Conservation (phyloP, 2,797 vertebrate genomes). For the Phalloptychus januarius region DNA sequence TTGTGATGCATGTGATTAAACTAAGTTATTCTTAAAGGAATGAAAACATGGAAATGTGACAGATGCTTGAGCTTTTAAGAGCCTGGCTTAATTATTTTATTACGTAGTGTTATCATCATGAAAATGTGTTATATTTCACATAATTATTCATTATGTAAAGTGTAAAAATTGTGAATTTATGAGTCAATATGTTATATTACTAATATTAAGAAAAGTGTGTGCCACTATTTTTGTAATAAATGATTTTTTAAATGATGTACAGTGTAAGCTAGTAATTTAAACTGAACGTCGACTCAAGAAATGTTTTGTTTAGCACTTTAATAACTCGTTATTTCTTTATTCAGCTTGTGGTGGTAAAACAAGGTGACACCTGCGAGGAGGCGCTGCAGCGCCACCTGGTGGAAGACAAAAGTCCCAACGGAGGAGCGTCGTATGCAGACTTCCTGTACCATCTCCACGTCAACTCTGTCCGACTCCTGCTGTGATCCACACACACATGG, state of each 20-base stretch:
- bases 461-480: slow-evolving; percentile 77
- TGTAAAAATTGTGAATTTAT: no score
- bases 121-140: no score
- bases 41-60: no score
- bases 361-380: slow-evolving; percentile 80
- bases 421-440: slow-evolving; percentile 83
- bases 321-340: neutral
- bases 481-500: slow-evolving; percentile 42
- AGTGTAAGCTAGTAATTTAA: neutral
- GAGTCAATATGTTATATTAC: no score
- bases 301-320: neutral
- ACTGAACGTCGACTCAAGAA: neutral
- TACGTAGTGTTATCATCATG: no score
- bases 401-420: slow-evolving; percentile 84
- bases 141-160: no score
- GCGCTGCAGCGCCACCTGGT: slow-evolving; percentile 80
- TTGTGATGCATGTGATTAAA: neutral
- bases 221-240: no score
- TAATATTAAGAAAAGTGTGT: no score
- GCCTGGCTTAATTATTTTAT: no score
- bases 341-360: slow-evolving; percentile 80
- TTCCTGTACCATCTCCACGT: slow-evolving; percentile 84
- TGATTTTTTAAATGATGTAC: neutral
- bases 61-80: no score
- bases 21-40: neutral